Percentiles rank a stretch among this genome's conserved stretches.
These are phyloP conservation scores for Hypomesus transpacificus DNA, from an alignment of 2,113 vertebrate species.

Conservation along the genomic window DNA sequence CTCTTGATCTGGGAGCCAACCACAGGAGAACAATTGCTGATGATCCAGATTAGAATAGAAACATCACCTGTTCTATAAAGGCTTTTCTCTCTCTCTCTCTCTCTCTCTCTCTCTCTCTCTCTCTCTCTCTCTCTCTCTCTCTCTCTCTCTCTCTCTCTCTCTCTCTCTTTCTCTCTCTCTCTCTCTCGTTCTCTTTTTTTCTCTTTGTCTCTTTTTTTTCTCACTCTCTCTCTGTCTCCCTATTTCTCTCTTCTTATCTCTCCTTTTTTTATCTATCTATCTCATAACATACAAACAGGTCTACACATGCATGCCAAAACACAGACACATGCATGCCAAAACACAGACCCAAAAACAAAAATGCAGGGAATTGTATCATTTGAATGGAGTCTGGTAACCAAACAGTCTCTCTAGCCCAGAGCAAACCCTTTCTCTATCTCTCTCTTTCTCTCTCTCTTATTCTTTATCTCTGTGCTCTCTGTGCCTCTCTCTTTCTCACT, in stretches of 20 bases:
- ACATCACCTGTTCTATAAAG: constrained; percentile 42
- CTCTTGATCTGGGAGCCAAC: constrained; percentile 51
- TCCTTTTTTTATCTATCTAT: constrained; percentile 2
- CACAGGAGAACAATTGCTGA: constrained; percentile 48
- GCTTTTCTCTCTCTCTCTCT: not conserved
- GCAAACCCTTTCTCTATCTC: not conserved
- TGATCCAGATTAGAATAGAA: constrained; percentile 54
- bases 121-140: not conserved
- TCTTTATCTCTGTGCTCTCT: not conserved
- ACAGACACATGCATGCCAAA: no score
- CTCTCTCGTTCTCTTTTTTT: not conserved
- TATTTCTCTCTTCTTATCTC: constrained; percentile 7
- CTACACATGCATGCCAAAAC: not conserved
- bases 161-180: not conserved
- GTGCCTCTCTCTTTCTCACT: not conserved
- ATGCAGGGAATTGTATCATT: no score
- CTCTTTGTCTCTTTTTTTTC: constrained; percentile 25
- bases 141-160: not conserved
- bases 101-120: not conserved
- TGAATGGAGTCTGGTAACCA: not conserved
- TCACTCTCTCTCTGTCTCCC: not conserved
- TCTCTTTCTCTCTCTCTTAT: not conserved
- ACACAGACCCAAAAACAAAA: not conserved
- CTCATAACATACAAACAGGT: not conserved
- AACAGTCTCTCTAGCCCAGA: not conserved